Evolutionary conservation across 2,113 vertebrate genomes (phyloP).

Genomic region (Rhegmatorhina hoffmannsi): DNA sequence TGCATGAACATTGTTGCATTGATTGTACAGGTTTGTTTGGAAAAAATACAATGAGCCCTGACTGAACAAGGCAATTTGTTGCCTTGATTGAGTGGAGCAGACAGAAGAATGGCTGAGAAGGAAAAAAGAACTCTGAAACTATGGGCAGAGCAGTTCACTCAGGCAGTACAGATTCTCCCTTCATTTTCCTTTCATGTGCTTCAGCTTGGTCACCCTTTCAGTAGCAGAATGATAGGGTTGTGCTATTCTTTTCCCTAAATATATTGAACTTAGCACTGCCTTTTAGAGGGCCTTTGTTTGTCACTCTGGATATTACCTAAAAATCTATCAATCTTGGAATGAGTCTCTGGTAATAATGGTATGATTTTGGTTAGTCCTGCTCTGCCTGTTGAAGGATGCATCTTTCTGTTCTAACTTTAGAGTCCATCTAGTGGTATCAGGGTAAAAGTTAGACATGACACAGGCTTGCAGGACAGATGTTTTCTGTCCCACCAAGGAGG

Average conservation of each 20-base stretch:
- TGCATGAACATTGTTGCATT: not conserved
- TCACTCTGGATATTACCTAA: not conserved
- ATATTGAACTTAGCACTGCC: fast-evolving
- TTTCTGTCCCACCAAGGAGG: not conserved
- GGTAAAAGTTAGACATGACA: fast-evolving
- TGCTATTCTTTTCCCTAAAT: not conserved
- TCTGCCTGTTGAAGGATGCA: not conserved
- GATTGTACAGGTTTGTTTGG: not conserved
- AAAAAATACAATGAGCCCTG: not conserved
- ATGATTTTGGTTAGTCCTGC: not conserved
- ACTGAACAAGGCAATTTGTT: not conserved
- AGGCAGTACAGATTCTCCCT: not conserved
- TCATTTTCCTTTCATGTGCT: not conserved
- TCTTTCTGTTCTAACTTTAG: not conserved
- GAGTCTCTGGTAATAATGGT: fast-evolving
- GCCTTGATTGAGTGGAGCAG: not conserved
- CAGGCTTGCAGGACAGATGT: not conserved
- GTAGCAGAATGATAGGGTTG: not conserved
- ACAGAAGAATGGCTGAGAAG: not conserved
- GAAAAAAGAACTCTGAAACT: not conserved
- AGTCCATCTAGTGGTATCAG: fast-evolving
- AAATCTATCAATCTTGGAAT: fast-evolving
- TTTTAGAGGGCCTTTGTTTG: not conserved
- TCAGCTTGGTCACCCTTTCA: not conserved
- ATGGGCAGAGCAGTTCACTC: not conserved